Evolutionary conservation across 2,888 invertebrate species (phyloP).

Genomic region (Megamerina dolium): DNA sequence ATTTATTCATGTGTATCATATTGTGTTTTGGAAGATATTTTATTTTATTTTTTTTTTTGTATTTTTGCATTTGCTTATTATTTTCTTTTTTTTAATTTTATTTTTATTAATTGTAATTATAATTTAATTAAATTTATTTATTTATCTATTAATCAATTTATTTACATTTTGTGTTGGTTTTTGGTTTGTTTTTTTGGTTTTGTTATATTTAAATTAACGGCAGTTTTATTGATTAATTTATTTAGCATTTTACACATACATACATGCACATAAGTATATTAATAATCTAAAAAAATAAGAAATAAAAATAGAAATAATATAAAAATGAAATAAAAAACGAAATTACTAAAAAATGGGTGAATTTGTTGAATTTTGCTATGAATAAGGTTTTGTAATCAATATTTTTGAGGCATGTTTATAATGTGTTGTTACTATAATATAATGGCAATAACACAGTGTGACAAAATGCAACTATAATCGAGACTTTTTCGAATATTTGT

Average conservation of each 20-base stretch:
- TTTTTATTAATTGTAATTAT: slow-evolving; percentile 12
- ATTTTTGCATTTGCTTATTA: neutral
- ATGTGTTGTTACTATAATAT: no score
- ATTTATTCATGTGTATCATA: no score
- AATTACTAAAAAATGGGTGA: no score
- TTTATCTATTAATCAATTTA: slow-evolving; percentile 19
- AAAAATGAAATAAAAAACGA: no score
- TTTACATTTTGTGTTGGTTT: no score
- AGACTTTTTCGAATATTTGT: no score
- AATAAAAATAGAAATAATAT: no score
- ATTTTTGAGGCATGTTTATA: no score
- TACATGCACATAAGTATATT: slow-evolving; percentile 6
- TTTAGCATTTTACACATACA: slow-evolving; percentile 16
- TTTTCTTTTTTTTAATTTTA: slow-evolving; percentile 6
- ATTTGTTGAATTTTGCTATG: slow-evolving; percentile 3
- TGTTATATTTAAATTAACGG: slow-evolving; percentile 26
- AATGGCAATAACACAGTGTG: no score
- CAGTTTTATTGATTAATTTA: slow-evolving; percentile 27
- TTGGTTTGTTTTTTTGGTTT: slow-evolving; percentile 3
- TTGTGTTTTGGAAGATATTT: no score
- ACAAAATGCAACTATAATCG: no score
- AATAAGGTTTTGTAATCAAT: no score
- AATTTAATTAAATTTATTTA: slow-evolving; percentile 14
- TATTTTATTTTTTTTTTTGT: neutral
- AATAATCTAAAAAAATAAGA: slow-evolving; percentile 14